Evolutionary conservation across 1,140 invertebrate genomes (phyloP).

Genomic region (Argopecten irradians): DNA sequence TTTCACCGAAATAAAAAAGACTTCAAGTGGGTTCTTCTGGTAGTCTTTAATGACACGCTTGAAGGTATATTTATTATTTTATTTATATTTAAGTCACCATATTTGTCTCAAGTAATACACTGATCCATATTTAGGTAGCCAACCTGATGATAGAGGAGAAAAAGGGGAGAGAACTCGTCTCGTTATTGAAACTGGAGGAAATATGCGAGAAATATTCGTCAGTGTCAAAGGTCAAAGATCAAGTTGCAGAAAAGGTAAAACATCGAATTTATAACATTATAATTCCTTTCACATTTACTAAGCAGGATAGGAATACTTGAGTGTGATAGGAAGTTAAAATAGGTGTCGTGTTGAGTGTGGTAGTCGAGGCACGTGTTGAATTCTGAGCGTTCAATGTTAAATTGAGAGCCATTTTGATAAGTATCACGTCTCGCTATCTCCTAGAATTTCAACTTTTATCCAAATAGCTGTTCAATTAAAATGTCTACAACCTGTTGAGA

Average conservation of each 20-base stretch:
- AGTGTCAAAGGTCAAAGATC: slow-evolving; percentile 79
- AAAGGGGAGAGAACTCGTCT: slow-evolving; percentile 92
- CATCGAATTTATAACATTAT: not conserved
- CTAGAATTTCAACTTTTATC: too few relatives aligned
- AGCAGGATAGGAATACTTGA: too few relatives aligned
- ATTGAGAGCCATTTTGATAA: not conserved
- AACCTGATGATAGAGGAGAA: slow-evolving; percentile 94
- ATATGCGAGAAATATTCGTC: slow-evolving; percentile 90
- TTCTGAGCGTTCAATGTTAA: not conserved
- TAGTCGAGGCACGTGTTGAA: slow-evolving; percentile 35
- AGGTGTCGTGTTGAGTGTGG: slow-evolving; percentile 79
- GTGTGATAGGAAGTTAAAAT: slow-evolving; percentile 45
- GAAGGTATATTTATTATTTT: too few relatives aligned
- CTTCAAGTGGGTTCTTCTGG: too few relatives aligned
- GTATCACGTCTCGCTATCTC: too few relatives aligned
- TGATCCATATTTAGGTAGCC: slow-evolving; percentile 82
- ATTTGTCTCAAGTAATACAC: too few relatives aligned
- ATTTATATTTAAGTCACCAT: too few relatives aligned
- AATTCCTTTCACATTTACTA: not conserved
- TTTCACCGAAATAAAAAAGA: too few relatives aligned
- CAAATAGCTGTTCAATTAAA: too few relatives aligned
- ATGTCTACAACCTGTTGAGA: too few relatives aligned
- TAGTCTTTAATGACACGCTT: too few relatives aligned
- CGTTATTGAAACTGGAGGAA: slow-evolving; percentile 94
- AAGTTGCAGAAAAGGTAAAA: not conserved